Percentiles rank a stretch among this genome's conserved stretches.
These are phyloP conservation scores for Belonocnema kinseyi DNA, from an alignment of 1,140 invertebrate genomes.

Conservation along the genomic window DNA sequence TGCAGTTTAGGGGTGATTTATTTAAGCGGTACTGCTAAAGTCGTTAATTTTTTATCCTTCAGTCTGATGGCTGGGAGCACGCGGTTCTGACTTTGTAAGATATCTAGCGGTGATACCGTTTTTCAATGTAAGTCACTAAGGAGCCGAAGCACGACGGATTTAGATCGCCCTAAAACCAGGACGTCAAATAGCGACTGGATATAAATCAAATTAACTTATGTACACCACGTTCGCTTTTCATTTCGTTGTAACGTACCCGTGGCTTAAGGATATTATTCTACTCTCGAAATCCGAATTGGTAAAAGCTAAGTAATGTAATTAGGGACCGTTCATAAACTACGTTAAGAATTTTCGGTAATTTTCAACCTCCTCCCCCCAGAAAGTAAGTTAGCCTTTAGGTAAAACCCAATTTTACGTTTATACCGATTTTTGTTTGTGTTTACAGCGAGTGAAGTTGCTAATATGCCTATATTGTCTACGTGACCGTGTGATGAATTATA, in stretches of 20 bases:
- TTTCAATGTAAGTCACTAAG: conserved; percentile 42
- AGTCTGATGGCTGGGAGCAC: conserved; percentile 33
- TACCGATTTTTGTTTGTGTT: too few relatives aligned
- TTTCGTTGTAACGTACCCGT: conserved; percentile 29
- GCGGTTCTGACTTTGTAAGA: conserved; percentile 32
- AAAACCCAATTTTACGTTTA: too few relatives aligned
- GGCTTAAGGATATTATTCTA: conserved; percentile 38
- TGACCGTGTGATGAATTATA: too few relatives aligned
- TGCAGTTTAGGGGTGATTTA: background rate
- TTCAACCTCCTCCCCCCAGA: too few relatives aligned
- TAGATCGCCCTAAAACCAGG: conserved; percentile 41
- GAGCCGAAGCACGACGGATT: conserved; percentile 39
- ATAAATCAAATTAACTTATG: conserved; percentile 57
- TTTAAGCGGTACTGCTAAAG: background rate
- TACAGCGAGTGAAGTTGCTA: too few relatives aligned
- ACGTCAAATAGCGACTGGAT: conserved; percentile 19
- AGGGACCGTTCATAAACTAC: too few relatives aligned
- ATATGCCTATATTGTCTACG: too few relatives aligned
- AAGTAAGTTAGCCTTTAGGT: too few relatives aligned
- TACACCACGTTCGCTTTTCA: background rate
- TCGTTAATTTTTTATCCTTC: conserved; percentile 34
- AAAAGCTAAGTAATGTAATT: too few relatives aligned
- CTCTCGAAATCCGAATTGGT: conserved; percentile 34
- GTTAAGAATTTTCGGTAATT: too few relatives aligned
- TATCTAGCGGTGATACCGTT: conserved; percentile 38